Percentiles rank a stretch among this genome's conserved stretches.
Evolutionary conservation across 2,797 vertebrate species (phyloP).

Genomic region (Necrosyrtes monachus): DNA sequence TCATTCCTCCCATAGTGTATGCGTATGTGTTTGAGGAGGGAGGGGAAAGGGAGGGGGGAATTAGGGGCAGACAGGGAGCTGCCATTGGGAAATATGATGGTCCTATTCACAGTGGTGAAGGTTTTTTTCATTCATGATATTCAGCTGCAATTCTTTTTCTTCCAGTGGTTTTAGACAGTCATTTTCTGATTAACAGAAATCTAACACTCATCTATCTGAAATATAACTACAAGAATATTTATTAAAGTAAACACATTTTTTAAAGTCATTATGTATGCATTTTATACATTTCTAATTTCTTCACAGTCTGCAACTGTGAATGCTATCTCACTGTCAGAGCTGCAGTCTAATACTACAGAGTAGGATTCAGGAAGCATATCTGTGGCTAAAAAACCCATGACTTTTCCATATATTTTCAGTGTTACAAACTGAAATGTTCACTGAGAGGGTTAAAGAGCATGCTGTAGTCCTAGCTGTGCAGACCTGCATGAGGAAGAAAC

Average conservation of each 20-base stretch:
- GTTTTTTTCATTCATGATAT: conserved; percentile 35
- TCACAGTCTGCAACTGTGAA: background rate
- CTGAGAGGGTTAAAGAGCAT: background rate
- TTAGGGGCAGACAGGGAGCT: conserved; percentile 24
- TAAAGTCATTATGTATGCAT: background rate
- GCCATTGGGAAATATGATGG: conserved; percentile 34
- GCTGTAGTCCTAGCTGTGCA: background rate
- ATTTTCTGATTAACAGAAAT: background rate
- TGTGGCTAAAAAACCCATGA: background rate
- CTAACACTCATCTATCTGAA: background rate
- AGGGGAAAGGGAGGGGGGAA: conserved; percentile 7
- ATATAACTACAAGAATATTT: background rate
- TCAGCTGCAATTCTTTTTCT: background rate
- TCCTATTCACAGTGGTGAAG: conserved; percentile 21
- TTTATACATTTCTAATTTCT: background rate
- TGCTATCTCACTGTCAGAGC: background rate
- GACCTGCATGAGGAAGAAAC: background rate
- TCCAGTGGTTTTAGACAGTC: background rate
- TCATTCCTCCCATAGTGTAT: conserved; percentile 65
- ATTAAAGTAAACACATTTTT: background rate
- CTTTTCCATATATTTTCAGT: background rate
- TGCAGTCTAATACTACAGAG: background rate
- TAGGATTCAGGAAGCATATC: background rate
- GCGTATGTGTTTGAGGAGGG: conserved; percentile 28
- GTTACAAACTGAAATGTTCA: background rate